These are phyloP conservation scores for Malacoraja senta DNA, from an alignment of 2,797 vertebrate species.

Conservation along the genomic window DNA sequence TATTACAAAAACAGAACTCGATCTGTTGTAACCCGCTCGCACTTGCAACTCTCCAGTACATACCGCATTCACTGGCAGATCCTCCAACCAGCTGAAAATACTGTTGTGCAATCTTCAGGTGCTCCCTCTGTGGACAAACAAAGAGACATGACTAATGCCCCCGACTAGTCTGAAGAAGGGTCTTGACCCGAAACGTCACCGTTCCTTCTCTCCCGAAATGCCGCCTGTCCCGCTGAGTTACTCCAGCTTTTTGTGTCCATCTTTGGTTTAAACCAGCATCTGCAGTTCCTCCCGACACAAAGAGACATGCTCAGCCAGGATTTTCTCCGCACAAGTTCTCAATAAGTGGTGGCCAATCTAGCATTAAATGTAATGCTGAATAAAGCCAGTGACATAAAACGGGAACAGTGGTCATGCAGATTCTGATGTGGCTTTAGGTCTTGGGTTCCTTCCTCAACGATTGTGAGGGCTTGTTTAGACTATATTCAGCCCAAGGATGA, in stretches of 20 bases:
- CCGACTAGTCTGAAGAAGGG: too few species aligned
- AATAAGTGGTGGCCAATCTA: background rate
- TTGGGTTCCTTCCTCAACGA: background rate
- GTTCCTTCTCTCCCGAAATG: too few species aligned
- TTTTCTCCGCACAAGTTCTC: background rate
- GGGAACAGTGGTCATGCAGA: background rate
- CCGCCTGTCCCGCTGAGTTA: too few species aligned
- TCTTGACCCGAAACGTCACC: too few species aligned
- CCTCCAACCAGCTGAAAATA: slow-evolving; percentile 95
- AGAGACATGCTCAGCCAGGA: slow-evolving; percentile 15
- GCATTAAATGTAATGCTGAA: background rate
- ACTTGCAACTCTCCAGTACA: slow-evolving; percentile 40
- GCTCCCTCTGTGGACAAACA: slow-evolving; percentile 70
- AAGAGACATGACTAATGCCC: slow-evolving; percentile 2
- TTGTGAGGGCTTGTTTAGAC: too few species aligned
- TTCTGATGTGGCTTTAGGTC: background rate
- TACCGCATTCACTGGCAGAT: slow-evolving; percentile 94
- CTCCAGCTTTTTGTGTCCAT: too few species aligned
- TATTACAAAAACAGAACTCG: background rate
- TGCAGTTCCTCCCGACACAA: slow-evolving; percentile 16
- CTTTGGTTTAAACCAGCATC: too few species aligned
- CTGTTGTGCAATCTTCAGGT: slow-evolving; percentile 91
- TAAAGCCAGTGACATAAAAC: background rate
- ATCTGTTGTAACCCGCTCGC: background rate
- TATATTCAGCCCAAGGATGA: background rate